These are phyloP conservation scores for Bradypodion ventrale DNA, from an alignment of 2,797 vertebrate genomes.

Conservation along the genomic window DNA sequence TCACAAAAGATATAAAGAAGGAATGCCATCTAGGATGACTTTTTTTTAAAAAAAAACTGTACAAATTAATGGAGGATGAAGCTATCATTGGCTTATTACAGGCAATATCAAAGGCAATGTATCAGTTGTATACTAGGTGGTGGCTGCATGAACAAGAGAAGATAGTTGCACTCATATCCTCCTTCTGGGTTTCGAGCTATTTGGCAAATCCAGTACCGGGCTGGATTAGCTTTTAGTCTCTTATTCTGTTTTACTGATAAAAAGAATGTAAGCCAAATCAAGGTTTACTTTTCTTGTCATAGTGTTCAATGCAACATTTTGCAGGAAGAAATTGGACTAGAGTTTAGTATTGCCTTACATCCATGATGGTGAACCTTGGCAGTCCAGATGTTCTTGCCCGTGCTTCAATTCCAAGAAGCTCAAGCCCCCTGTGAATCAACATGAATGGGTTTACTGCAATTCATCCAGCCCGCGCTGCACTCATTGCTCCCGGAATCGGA, in stretches of 20 bases:
- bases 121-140: not conserved
- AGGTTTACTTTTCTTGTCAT: not conserved
- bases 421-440: too few relatives aligned
- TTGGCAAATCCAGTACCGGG: not conserved
- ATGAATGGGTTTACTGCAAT: too few relatives aligned
- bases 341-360: not conserved
- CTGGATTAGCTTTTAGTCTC: not conserved
- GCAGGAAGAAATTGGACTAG: constrained; percentile 9
- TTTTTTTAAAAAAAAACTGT: not conserved
- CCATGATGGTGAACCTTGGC: too few relatives aligned
- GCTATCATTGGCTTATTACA: not conserved
- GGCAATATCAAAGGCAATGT: not conserved
- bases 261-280: not conserved
- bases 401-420: too few relatives aligned
- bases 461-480: too few relatives aligned
- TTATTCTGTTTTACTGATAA: not conserved
- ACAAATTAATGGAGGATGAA: not conserved
- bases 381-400: too few relatives aligned
- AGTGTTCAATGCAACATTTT: constrained; percentile 15
- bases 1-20: not conserved
- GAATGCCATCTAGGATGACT: not conserved
- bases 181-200: not conserved
- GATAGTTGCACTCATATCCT: not conserved
- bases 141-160: not conserved
- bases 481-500: too few relatives aligned